phyloP scores from a whole-genome alignment of 2,888 invertebrate species.

The Agapostemon virescens region DNA sequence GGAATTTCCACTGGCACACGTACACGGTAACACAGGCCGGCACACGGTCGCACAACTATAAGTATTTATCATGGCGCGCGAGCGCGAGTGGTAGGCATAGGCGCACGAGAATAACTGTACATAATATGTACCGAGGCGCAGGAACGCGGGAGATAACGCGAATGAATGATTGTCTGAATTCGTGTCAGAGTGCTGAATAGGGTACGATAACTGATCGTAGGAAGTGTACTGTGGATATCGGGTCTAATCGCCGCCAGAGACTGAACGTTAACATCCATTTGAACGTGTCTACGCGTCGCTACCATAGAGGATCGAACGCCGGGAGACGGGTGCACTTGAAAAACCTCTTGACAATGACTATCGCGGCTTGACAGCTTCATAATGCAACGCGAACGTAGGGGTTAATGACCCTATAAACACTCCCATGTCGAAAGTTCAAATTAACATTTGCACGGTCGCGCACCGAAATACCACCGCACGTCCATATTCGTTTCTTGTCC shows the following conservation, averaged over 20 bases:
- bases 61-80: constrained; percentile 49
- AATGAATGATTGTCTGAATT: constrained; percentile 65
- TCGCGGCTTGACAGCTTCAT: neutral
- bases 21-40: neutral
- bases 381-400: neutral
- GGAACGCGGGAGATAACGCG: constrained; percentile 62
- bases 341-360: neutral
- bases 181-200: constrained; percentile 55
- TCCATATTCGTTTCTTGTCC: too few relatives aligned
- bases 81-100: constrained; percentile 39
- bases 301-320: neutral
- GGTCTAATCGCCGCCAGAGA: constrained; percentile 44
- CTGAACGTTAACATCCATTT: constrained; percentile 27
- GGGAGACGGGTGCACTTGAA: neutral
- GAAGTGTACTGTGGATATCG: constrained; percentile 41
- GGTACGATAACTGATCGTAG: constrained; percentile 58
- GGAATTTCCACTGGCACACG: constrained; percentile 54
- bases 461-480: too few relatives aligned
- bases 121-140: constrained; percentile 60
- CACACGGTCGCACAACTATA: neutral
- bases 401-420: too few relatives aligned
- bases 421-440: too few relatives aligned
- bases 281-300: constrained; percentile 16
- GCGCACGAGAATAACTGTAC: constrained; percentile 62
- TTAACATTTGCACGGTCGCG: too few relatives aligned